A percentile compares a stretch with the other conserved stretches of the same genome.
phyloP scores from a whole-genome alignment of 2,797 vertebrate species.

The Alcedo quadribrachys region DNA sequence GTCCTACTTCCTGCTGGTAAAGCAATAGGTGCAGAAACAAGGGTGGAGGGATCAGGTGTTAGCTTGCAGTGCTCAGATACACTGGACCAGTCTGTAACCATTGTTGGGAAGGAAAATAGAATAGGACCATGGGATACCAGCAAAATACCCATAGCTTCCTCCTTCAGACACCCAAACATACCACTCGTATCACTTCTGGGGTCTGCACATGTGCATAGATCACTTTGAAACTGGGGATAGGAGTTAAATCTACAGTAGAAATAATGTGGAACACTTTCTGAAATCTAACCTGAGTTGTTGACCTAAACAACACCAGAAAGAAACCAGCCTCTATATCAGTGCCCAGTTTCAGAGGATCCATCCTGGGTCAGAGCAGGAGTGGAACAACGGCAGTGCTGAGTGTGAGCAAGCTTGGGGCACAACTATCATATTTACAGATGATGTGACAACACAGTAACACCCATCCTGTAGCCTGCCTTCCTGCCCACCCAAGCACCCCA shows the following conservation, averaged over 20 bases:
- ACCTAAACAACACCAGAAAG: not conserved
- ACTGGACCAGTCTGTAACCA: not conserved
- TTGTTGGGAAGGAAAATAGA: not conserved
- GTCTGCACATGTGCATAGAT: not conserved
- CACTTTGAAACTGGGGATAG: not conserved
- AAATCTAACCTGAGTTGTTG: not conserved
- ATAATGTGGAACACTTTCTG: not conserved
- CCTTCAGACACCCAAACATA: not conserved
- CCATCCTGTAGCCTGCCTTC: not conserved
- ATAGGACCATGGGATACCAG: not conserved
- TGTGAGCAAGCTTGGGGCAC: not conserved
- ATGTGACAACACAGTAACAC: constrained; percentile 5
- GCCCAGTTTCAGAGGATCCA: not conserved
- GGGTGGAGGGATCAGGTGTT: constrained; percentile 52
- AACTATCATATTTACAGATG: not conserved
- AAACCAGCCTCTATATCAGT: not conserved
- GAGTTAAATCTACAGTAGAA: not conserved
- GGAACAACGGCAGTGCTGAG: not conserved
- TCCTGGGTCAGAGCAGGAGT: not conserved
- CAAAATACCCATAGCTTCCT: not conserved
- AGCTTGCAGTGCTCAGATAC: not conserved
- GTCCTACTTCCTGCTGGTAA: constrained; percentile 69
- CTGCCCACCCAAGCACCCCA: not conserved
- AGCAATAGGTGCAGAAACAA: constrained; percentile 40
- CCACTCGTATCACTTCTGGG: not conserved